Base-by-base conservation (phyloP, 2,888 invertebrate species). In the Syrphus vitripennis region DNA sequence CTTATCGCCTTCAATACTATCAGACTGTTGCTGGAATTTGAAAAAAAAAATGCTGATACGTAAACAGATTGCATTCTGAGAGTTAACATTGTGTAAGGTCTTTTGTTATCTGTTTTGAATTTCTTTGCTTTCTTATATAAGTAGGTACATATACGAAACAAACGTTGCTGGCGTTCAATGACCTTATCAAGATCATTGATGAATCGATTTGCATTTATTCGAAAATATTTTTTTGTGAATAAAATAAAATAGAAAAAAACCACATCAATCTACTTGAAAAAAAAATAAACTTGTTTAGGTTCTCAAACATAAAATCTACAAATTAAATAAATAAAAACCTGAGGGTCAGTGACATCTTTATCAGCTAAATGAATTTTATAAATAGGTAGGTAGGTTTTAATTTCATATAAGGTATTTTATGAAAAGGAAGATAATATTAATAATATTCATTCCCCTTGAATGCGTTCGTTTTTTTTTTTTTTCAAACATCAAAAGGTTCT, bases 11-110 rank as follows among this genome's bases (percentile, higher is more conserved):
- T 14, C 19, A 19, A 57, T 3, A 14, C 57, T 3, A 16, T 34
- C 34, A 19, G 0, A 57, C 14, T 19, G 12, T 14, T 21, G 3
- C 21, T 57, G 34, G 34, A 34, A 57, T 31, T 34, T 31, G 1
- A 19, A 57, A 34, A 19, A n/a, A n/a, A n/a, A n/a, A n/a, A n/a
- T n/a, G 14, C 57, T 19, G 57, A 57, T 57, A 57, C 19, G 29
- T 6, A 26, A 31, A 48, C n/a, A n/a, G n/a, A 67, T 50, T 67
- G 21, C 67, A 50, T 34, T 21, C 14, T 24, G 2, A 61, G 34
- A 29, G 14, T 67, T 24, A 67, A 67, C 34, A 67, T 67, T 67
- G 67, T 34, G 67, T 67, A 67, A 67, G 67, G 67, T 67, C 67
- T 67, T 48, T 50, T 65, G 45, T 67, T 67, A 67, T 67, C 48